Evolutionary conservation across 2,113 vertebrate species (phyloP).

Genomic region (Lagopus muta): DNA sequence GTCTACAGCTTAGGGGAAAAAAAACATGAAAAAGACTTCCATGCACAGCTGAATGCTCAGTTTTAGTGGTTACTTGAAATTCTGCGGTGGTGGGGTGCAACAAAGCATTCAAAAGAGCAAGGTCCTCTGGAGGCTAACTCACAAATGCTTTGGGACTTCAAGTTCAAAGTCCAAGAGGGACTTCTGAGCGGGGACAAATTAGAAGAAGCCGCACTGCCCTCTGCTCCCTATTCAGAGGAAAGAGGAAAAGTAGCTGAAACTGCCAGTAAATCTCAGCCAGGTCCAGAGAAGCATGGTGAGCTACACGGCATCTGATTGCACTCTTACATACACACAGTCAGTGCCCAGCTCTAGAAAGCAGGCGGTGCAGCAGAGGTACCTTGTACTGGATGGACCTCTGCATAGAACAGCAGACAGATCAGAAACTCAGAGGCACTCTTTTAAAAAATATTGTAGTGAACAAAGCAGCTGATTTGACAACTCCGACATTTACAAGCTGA

Average conservation of each 20-base stretch:
- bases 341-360: background rate
- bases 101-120: background rate
- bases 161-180: background rate
- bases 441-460: background rate
- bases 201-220: background rate
- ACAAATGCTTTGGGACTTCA: background rate
- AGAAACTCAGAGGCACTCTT: background rate
- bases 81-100: background rate
- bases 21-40: background rate
- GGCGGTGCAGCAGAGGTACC: background rate
- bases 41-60: background rate
- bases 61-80: background rate
- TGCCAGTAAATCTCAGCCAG: background rate
- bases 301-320: background rate
- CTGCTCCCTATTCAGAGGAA: background rate
- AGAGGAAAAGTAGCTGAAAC: background rate
- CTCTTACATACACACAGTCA: accelerated
- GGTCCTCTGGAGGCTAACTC: background rate
- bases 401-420: background rate
- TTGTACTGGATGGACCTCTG: background rate
- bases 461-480: background rate
- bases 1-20: background rate
- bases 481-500: background rate
- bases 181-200: background rate
- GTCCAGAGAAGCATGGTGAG: background rate